These are phyloP conservation scores for Gallinago paraguaiae DNA, from an alignment of 2,113 vertebrate genomes.

Conservation along the genomic window DNA sequence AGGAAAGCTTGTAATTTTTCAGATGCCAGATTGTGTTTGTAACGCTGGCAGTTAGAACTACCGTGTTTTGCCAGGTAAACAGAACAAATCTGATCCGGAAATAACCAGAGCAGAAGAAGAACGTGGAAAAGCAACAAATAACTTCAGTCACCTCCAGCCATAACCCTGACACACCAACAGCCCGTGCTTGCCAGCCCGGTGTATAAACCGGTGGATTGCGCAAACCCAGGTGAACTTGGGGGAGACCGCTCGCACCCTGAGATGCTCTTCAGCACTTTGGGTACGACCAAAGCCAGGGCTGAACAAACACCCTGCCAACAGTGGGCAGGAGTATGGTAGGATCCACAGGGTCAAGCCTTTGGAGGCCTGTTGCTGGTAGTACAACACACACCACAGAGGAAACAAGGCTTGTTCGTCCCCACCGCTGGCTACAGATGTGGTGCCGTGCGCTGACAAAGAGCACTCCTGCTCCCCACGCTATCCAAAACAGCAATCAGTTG, in stretches of 20 bases:
- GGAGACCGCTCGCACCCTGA: neutral
- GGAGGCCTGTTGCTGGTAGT: neutral
- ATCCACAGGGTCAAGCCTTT: neutral
- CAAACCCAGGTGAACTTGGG: neutral
- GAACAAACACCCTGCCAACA: neutral
- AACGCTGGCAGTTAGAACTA: neutral
- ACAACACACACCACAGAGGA: accelerated
- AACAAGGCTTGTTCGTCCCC: neutral
- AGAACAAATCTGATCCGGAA: neutral
- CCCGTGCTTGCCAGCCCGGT: neutral
- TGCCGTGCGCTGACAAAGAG: neutral
- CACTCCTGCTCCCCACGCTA: neutral
- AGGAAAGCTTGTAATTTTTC: neutral
- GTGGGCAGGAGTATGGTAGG: accelerated
- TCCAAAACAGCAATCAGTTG: neutral
- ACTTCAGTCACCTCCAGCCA: neutral
- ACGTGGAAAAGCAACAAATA: neutral
- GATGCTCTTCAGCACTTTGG: neutral
- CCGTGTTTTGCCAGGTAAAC: neutral
- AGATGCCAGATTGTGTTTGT: neutral
- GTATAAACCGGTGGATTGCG: neutral
- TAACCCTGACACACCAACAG: neutral
- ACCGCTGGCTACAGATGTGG: neutral
- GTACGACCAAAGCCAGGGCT: neutral
- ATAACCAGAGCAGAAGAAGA: neutral